Evolutionary conservation across 2,113 vertebrate species (phyloP), one percentile per base, ranked within the genome.

Genomic region (Vulpes vulpes): DNA sequence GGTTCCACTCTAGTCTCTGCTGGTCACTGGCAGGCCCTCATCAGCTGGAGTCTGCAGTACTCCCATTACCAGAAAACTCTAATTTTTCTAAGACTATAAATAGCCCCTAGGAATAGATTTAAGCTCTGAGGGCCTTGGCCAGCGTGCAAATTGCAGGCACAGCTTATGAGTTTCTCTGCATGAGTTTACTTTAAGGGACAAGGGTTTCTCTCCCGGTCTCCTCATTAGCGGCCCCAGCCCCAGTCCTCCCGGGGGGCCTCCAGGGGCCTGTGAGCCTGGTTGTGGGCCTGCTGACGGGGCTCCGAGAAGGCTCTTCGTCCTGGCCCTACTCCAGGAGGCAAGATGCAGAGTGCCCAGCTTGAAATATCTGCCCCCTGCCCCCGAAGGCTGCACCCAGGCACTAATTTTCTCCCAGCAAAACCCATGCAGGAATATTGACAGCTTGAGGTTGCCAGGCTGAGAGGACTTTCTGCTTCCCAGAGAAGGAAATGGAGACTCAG

Each of bases 31-130:
- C 74, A 20, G 74, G 71, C 57, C 62, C 53, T 78, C 86, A 38
- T 67, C 67, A 71, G 65, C 85, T 91, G 35, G 62, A 76, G 55
- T 35, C 53, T 23, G 88, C 93, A 98, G 91, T 69, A 65, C 95
- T 80, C 94, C 79, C 73, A 38, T 96, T 98, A 96, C 89, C 25
- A 95, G 80, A 30, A 79, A 95, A 97, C 23, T 67, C 53, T 94
- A 15, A 84, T 17, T 95, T 97, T 67, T 27, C 82, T 25, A 53
- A 7, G 17, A 93, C 67, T 60, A 87, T 85, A 81, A 94, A 69
- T 84, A 98, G 97, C 89, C 0, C 16, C 95, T 89, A 98, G 96
- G 96, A 92, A 93, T 22, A 35, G 0, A 2, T 20, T 30, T 69
- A 55, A 53, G 12, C 62, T 49, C 38, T 5, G 30, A 91, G 73